Conservation (phyloP, 2,888 invertebrate species). For the Glyphotaelius pellucidus region DNA sequence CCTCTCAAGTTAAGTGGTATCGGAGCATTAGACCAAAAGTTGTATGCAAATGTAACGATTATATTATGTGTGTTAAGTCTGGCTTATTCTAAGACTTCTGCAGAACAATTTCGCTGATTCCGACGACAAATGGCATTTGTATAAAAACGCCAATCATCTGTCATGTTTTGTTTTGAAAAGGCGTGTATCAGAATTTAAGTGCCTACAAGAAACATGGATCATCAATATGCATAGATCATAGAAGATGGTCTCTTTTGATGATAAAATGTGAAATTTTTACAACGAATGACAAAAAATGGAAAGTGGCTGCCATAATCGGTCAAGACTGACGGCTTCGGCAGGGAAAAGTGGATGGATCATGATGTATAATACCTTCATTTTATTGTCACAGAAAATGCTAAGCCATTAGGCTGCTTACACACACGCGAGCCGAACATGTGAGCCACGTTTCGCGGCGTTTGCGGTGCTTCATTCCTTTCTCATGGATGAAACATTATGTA, state of each 20-base stretch:
- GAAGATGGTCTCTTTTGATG: neutral
- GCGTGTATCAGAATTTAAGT: neutral
- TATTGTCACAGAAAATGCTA: neutral
- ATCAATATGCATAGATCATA: neutral
- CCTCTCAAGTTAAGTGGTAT: neutral
- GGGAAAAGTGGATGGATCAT: constrained; percentile 16
- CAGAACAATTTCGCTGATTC: neutral
- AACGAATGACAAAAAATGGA: constrained; percentile 17
- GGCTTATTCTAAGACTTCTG: neutral
- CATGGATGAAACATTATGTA: neutral
- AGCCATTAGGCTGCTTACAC: neutral
- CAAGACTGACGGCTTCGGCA: constrained; percentile 11
- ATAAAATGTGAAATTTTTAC: constrained; percentile 10
- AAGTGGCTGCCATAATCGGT: constrained; percentile 26
- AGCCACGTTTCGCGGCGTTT: too few species aligned
- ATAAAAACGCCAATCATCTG: constrained; percentile 33
- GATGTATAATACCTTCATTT: neutral
- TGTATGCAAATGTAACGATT: neutral
- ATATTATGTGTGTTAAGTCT: neutral
- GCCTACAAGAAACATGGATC: neutral
- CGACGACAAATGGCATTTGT: constrained; percentile 1
- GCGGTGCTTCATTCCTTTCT: too few species aligned
- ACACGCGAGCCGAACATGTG: too few species aligned
- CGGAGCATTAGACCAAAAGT: neutral
- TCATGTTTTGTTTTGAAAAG: constrained; percentile 33